Evolutionary conservation across 1,140 invertebrate genomes (phyloP).

Genomic region (Magallana ariakensis): DNA sequence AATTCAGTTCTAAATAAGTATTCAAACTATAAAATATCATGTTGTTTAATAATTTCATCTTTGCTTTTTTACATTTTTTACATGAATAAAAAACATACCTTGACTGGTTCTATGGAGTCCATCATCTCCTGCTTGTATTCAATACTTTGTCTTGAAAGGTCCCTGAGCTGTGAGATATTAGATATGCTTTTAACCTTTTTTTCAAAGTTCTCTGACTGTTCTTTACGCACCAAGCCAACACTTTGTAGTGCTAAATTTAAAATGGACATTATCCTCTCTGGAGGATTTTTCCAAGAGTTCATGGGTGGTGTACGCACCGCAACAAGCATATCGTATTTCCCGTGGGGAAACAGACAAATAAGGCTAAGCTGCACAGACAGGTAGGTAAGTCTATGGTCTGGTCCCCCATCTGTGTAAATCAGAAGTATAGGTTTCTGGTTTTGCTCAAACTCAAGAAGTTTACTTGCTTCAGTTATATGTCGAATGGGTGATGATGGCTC

Average conservation of each 20-base stretch:
- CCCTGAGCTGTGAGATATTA: neutral
- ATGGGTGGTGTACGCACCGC: constrained; percentile 28
- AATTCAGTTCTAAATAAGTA: too few relatives aligned
- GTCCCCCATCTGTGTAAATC: constrained; percentile 40
- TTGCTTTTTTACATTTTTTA: neutral
- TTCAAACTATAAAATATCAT: too few relatives aligned
- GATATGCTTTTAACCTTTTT: constrained; percentile 35
- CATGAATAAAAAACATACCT: constrained; percentile 20
- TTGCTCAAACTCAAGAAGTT: neutral
- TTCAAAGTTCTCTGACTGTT: constrained; percentile 37
- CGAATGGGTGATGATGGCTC: constrained; percentile 1
- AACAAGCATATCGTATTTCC: constrained; percentile 6
- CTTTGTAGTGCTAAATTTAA: constrained; percentile 40
- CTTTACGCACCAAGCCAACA: constrained; percentile 43
- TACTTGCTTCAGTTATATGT: neutral
- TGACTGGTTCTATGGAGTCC: constrained; percentile 50
- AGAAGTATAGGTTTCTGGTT: neutral
- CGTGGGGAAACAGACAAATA: constrained; percentile 1
- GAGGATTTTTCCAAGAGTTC: constrained; percentile 42
- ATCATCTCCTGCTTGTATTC: constrained; percentile 6
- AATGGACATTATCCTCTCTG: constrained; percentile 44
- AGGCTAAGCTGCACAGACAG: constrained; percentile 10
- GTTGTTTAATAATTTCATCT: neutral
- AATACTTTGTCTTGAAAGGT: constrained; percentile 9
- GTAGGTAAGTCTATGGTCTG: constrained; percentile 40